Percentiles rank a stretch among this genome's conserved stretches.
Conservation (phyloP, 2,888 invertebrate species). For the Scotopteryx bipunctaria region DNA sequence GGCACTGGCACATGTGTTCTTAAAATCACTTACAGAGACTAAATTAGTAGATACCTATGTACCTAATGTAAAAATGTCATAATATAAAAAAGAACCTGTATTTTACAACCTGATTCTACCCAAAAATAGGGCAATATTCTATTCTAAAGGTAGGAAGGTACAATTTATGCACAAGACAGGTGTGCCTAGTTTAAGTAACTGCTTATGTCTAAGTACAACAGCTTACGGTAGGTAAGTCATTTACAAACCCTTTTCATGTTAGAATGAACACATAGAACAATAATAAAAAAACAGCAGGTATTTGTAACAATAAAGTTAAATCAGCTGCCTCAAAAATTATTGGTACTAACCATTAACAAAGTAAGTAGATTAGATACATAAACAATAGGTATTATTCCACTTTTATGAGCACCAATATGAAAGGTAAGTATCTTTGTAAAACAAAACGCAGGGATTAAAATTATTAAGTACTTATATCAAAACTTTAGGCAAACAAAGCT, state of each 20-base stretch:
- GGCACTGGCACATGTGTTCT: slow-evolving; percentile 75
- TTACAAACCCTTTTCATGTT: not conserved
- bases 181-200: no score
- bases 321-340: not conserved
- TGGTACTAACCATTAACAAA: not conserved
- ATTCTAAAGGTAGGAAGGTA: not conserved
- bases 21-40: slow-evolving; percentile 45
- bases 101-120: slow-evolving; percentile 46
- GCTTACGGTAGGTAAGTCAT: not conserved
- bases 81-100: slow-evolving; percentile 49
- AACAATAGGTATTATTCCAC: not conserved
- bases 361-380: not conserved
- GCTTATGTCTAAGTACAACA: not conserved
- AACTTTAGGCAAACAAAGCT: slow-evolving; percentile 27
- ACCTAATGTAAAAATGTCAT: slow-evolving; percentile 34
- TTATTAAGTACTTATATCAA: no score
- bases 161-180: not conserved
- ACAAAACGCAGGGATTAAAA: slow-evolving; percentile 4
- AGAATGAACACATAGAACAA: not conserved
- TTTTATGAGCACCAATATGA: slow-evolving; percentile 28
- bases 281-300: not conserved
- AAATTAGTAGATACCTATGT: no score
- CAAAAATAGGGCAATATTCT: slow-evolving; percentile 1
- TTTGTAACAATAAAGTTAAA: not conserved
- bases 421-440: slow-evolving; percentile 4